Percentiles rank a stretch among this genome's conserved stretches.
These are phyloP conservation scores for Eurois occulta DNA, from an alignment of 2,888 invertebrate species.

Conservation along the genomic window DNA sequence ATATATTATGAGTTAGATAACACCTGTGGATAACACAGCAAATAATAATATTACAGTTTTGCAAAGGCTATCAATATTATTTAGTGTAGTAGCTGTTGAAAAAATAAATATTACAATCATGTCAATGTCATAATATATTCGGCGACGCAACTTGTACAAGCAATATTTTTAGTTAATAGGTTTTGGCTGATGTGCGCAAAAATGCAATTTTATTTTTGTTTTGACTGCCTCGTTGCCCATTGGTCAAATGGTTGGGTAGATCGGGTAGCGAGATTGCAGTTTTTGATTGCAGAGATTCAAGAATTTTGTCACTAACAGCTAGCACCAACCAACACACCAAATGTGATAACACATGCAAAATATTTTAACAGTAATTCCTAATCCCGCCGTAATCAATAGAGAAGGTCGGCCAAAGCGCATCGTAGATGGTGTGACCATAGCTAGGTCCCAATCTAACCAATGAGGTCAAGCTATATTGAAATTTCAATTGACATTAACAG, in stretches of 20 bases:
- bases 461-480: too few relatives aligned
- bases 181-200: conserved; percentile 13
- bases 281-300: too few relatives aligned
- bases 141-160: conserved; percentile 14
- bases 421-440: too few relatives aligned
- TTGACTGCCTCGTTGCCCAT: background rate
- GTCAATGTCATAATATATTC: conserved; percentile 35
- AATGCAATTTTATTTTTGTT: conserved; percentile 11
- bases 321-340: too few relatives aligned
- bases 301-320: too few relatives aligned
- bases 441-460: too few relatives aligned
- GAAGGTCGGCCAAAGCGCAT: too few relatives aligned
- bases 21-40: too few relatives aligned
- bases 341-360: too few relatives aligned
- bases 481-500: too few relatives aligned
- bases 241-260: background rate
- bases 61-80: conserved; percentile 18
- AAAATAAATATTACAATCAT: conserved; percentile 23
- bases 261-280: background rate
- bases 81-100: conserved; percentile 18
- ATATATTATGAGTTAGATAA: too few relatives aligned
- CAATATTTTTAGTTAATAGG: conserved; percentile 30
- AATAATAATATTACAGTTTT: background rate
- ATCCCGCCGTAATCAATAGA: too few relatives aligned
- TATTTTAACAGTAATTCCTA: background rate